Evolutionary conservation across 2,113 vertebrate genomes (phyloP).

Genomic region (Thermophis baileyi): DNA sequence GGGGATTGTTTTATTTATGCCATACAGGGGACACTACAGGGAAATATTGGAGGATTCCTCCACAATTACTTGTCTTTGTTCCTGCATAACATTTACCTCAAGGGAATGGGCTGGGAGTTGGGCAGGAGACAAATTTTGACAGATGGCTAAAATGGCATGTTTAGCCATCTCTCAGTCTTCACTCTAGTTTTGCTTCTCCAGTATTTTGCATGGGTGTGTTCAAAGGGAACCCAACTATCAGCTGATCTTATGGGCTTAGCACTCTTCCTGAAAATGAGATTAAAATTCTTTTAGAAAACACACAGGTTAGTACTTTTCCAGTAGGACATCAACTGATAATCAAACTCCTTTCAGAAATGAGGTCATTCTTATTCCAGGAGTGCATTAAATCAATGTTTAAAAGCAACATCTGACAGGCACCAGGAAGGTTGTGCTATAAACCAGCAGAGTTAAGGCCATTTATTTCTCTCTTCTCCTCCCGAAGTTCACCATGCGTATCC

Average conservation of each 20-base stretch:
- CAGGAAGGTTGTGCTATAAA: background rate
- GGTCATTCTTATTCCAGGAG: background rate
- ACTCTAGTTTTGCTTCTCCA: background rate
- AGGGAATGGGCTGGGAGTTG: background rate
- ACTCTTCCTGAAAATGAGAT: background rate
- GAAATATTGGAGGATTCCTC: background rate
- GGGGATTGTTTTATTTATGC: background rate
- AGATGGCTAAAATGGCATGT: background rate
- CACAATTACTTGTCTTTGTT: background rate
- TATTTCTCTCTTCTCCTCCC: background rate
- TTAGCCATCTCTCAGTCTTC: background rate
- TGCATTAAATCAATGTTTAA: background rate
- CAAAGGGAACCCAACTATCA: background rate
- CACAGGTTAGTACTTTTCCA: background rate
- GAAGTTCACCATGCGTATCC: background rate
- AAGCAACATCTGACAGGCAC: background rate
- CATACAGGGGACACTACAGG: background rate
- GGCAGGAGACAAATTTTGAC: background rate
- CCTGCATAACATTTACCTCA: background rate
- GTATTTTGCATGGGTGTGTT: background rate
- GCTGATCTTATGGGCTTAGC: background rate
- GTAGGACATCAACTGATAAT: background rate
- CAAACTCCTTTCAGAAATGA: background rate
- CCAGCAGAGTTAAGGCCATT: background rate
- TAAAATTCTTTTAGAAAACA: background rate